phyloP scores from a whole-genome alignment of 2,888 invertebrate species.

The Leuctra nigra region DNA sequence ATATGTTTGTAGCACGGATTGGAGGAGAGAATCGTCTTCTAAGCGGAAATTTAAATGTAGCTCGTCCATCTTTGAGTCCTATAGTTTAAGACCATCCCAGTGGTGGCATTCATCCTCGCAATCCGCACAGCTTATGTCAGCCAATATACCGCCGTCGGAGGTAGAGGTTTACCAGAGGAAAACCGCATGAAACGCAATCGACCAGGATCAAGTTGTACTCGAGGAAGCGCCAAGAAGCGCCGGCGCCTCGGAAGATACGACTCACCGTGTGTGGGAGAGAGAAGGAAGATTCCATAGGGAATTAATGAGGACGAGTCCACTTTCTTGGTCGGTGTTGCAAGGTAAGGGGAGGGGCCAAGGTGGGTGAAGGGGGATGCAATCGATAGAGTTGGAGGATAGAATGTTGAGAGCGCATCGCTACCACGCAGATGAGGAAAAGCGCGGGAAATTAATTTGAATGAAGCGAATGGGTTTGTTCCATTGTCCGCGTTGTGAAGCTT shows the following conservation, averaged over 20 bases:
- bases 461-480: too few relatives aligned
- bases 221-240: not conserved
- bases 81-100: not conserved
- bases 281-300: conserved; percentile 11
- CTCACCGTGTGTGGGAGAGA: too few relatives aligned
- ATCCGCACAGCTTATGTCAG: not conserved
- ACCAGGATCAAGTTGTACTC: not conserved
- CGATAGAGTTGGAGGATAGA: not conserved
- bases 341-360: not conserved
- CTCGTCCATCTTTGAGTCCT: not conserved
- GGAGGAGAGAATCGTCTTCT: not conserved
- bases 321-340: conserved; percentile 8
- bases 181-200: conserved; percentile 1
- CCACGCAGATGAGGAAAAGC: too few relatives aligned
- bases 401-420: too few relatives aligned
- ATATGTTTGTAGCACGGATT: not conserved
- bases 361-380: not conserved
- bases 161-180: not conserved
- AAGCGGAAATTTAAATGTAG: not conserved
- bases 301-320: conserved; percentile 19
- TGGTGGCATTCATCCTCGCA: not conserved
- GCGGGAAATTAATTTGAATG: too few relatives aligned
- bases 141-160: not conserved
- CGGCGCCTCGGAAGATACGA: not conserved
- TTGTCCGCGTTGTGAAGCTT: too few relatives aligned